These are phyloP conservation scores for Sinosuthora webbiana DNA, from an alignment of 2,113 vertebrate species.

Conservation along the genomic window DNA sequence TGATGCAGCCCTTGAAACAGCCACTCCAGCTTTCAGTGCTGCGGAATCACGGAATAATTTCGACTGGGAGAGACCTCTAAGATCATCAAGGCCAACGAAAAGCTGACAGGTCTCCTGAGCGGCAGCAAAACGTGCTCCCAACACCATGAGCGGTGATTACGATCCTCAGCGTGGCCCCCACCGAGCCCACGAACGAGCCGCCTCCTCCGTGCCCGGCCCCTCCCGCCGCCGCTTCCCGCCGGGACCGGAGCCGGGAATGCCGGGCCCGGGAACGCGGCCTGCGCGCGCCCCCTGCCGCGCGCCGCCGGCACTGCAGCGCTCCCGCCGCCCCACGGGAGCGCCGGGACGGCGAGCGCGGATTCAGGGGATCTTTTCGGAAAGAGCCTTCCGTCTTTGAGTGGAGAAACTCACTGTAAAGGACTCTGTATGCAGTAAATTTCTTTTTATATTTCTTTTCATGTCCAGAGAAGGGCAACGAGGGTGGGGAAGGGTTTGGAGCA, in stretches of 20 bases:
- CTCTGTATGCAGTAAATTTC: too few species aligned
- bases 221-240: not conserved
- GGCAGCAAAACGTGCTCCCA: not conserved
- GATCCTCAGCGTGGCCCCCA: not conserved
- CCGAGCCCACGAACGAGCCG: accelerated
- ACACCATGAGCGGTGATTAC: accelerated
- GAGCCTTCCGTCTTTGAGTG: too few species aligned
- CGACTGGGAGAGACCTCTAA: not conserved
- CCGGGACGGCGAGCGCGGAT: accelerated
- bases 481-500: not conserved
- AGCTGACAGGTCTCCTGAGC: not conserved
- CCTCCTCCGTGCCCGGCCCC: not conserved
- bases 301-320: not conserved
- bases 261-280: not conserved
- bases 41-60: not conserved
- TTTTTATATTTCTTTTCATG: not conserved
- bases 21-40: not conserved
- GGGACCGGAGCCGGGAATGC: not conserved
- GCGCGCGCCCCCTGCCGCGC: not conserved
- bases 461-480: not conserved
- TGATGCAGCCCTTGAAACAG: not conserved
- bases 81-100: not conserved
- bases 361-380: not conserved
- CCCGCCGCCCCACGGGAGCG: not conserved
- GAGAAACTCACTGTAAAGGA: not conserved